Base-by-base conservation (phyloP, 2,797 vertebrate species). In the Sebastes cheni region DNA sequence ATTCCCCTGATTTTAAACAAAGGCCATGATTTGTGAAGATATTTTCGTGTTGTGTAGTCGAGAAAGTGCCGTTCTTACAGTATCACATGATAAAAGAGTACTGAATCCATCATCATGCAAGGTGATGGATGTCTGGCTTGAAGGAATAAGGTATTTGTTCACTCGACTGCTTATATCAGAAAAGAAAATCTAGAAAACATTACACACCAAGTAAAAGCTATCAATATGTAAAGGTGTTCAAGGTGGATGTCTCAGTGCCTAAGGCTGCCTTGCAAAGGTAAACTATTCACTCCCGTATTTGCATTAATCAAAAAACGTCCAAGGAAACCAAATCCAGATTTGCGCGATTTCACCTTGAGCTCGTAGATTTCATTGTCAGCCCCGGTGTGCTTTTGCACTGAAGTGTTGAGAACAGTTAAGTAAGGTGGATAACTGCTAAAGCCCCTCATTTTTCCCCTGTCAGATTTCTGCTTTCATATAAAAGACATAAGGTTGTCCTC, bases 361-460 rank as follows among this genome's bases (percentile, higher is more conserved):
- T 58, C n/a, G 20, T 29, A 82, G 73, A 83, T 83, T 88, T 79
- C 67, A 73, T 86, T 81, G 84, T 88, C 82, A 70, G 84, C 52
- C 30, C 67, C 2, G 36, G 30, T 84, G 83, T 68, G 82, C 79
- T 81, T 87, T 55, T 25, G 74, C 54, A 22, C 86, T 81, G 81
- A 79, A 65, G 85, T 77, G 81, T 80, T 90, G 80, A 85, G 81
- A 88, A 89, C 86, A 88, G 78, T 88, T 88, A 88, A 88, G 74
- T 69, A 83, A 71, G 84, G 82, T 18, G 79, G 88, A 92, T 89
- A 82, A 81, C 52, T 10, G 42, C 77, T 79, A 86, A 88, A 91
- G 74, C 86, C 75, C 62, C 80, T 68, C 66, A 65, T 87, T 85
- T 87, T 78, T 68, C 59, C 83, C 83, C 77, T 70, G 82, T 86